Base-by-base conservation (phyloP, 2,797 vertebrate genomes). In the Xiphophorus birchmanni region DNA sequence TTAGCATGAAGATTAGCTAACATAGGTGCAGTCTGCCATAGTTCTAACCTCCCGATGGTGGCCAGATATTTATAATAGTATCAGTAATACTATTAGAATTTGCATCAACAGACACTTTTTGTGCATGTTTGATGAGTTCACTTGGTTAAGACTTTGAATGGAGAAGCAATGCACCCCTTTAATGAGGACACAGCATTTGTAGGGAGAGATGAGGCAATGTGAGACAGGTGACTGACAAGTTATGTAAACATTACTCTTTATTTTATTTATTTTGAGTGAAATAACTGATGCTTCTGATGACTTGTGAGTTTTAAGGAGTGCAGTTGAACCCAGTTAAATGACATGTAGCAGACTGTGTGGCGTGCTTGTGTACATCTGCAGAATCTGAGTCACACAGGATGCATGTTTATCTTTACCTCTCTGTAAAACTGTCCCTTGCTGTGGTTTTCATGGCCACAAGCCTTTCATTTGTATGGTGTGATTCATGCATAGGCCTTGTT, bases 311-410 rank as follows among this genome's bases (percentile, higher is more conserved):
- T 79, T 69, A 75, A 81, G 72, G 11, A 29, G n/a, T 60, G 6
- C 21, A 8, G 60, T 76, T 65, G 17, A 29, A 42, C 60, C 8
- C 23, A 8, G 72, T 77, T 71, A 37, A 71, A 75, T 74, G 69
- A 40, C 65, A 78, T n/a, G 12, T 2, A 63, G 29, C 26, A 80
- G 11, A 37, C 72, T 56, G 2, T 54, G n/a, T 12, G 40, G 35
- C 67, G 7, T 12, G 40, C 18, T 21, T 0, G 44, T 58, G 40
- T 76, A 58, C 50, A 74, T 77, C 73, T 3, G 73, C 78, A 76
- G 37, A 54, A 0, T 76, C 79, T 86, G 86, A 89, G 81, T 86
- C 90, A 88, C 80, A 67, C 5, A 40, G 78, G 74, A 80, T 65
- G 75, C 21, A 71, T 11, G 79, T 75, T 52, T 12, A 75, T 45